Base-by-base conservation (phyloP, 1,140 invertebrate species). In the Venturia canescens region DNA sequence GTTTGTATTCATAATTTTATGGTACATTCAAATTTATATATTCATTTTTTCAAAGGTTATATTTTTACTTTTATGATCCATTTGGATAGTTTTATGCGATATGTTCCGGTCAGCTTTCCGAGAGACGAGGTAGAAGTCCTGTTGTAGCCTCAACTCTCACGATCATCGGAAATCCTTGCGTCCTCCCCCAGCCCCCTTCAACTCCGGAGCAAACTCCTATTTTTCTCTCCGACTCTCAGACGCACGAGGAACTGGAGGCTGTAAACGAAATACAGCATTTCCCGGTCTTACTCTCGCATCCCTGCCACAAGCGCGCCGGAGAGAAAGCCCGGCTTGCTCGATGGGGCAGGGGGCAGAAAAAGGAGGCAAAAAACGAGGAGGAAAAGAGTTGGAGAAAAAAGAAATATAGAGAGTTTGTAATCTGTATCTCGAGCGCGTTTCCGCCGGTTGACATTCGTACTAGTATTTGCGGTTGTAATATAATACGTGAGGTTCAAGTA, bases 91-190 rank as follows among this genome's bases (percentile, higher is more conserved):
- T 72, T 48, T 72, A 34, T 38, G 38, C 31, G 15, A 48, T 57
- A 34, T 76, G 57, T 76, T 31, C 53, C 38, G 72, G 53, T 76
- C 72, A 76, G 53, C 53, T 34, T 60, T 60, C 27, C 53, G 29
- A 63, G 15, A 76, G 72, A 76, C 60, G 11, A 11, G 50, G 29
- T 7, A 63, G 27, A 60, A 76, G 72, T 34, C 50, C 72, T 53
- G 50, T 53, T 60, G 60, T 53, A 23, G 23, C 60, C 60, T 63
- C 23, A 23, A 26, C 60, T 63, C 18, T 16, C 16, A n/a, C 50
- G 53, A 76, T 53, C 50, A 76, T 76, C 72, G 72, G 72, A 76
- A 60, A 76, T 76, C 53, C 72, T 76, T 63, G 60, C 27, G 72
- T 63, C 53, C 31, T 11, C 27, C 6, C 53, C 63, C 72, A 23